Evolutionary conservation across 2,113 vertebrate species (phyloP).

Genomic region (Pterocles orientalis): DNA sequence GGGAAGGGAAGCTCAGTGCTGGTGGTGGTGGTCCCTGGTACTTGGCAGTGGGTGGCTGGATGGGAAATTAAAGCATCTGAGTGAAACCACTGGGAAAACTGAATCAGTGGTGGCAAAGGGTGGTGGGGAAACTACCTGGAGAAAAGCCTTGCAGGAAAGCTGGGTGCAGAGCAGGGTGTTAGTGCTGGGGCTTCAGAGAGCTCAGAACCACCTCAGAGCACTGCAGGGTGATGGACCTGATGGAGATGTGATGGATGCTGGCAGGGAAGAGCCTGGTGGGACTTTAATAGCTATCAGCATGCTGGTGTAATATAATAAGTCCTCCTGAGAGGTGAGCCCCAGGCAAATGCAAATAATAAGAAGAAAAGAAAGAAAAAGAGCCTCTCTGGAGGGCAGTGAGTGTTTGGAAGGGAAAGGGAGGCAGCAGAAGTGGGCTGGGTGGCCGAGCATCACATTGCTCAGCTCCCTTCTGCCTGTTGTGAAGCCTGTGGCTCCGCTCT

Average conservation of each 20-base stretch:
- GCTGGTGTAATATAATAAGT: background rate
- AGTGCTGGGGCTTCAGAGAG: background rate
- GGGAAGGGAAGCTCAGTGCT: background rate
- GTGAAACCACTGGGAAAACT: background rate
- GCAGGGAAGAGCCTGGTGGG: background rate
- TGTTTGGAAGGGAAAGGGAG: background rate
- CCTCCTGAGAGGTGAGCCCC: background rate
- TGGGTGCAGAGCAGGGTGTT: background rate
- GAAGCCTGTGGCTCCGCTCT: background rate
- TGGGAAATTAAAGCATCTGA: background rate
- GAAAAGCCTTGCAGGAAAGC: background rate
- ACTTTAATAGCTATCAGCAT: background rate
- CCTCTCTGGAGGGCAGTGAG: background rate
- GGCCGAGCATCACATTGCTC: background rate
- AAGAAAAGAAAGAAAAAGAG: background rate
- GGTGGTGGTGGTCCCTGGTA: background rate
- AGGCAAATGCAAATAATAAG: background rate
- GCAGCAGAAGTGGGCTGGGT: background rate
- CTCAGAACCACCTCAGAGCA: background rate
- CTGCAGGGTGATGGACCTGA: background rate
- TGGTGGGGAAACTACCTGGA: background rate
- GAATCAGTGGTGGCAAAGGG: background rate
- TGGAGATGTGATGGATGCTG: accelerated
- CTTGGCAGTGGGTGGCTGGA: background rate
- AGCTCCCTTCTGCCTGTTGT: background rate